These are phyloP conservation scores for Gopherus evgoodei DNA, from an alignment of 2,113 vertebrate species.

Conservation along the genomic window DNA sequence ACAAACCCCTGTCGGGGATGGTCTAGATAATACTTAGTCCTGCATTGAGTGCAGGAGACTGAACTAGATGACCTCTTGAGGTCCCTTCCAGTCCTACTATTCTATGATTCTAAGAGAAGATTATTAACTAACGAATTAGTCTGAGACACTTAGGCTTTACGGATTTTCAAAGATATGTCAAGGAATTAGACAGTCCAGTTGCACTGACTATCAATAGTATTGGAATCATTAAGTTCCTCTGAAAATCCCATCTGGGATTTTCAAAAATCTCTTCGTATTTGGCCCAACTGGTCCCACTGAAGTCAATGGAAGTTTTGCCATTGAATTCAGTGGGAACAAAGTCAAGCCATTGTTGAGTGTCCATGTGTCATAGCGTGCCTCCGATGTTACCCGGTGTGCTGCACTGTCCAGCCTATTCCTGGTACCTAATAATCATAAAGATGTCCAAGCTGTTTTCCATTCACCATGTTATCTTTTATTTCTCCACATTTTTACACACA, in stretches of 20 bases:
- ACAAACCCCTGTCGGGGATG: too few species aligned
- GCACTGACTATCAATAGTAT: neutral
- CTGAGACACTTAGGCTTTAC: neutral
- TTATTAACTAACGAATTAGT: neutral
- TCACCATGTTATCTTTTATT: too few species aligned
- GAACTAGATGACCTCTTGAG: too few species aligned
- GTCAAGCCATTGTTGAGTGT: neutral
- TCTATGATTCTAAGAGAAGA: neutral
- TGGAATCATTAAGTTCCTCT: neutral
- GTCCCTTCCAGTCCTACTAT: too few species aligned
- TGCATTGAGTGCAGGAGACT: too few species aligned
- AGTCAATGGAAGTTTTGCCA: neutral
- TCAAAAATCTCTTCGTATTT: constrained; percentile 2
- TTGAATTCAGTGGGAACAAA: neutral
- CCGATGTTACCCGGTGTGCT: too few species aligned
- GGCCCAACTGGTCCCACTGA: neutral
- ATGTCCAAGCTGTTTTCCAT: too few species aligned
- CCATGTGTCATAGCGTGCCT: too few species aligned
- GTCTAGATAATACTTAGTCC: too few species aligned
- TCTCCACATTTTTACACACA: too few species aligned
- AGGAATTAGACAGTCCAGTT: neutral
- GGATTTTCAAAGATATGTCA: neutral
- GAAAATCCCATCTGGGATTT: neutral
- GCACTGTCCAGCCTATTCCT: too few species aligned
- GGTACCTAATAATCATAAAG: too few species aligned